Percentiles rank a stretch among this genome's conserved stretches.
Evolutionary conservation across 2,888 invertebrate species (phyloP).

Genomic region (Blastobasis lacticolella): DNA sequence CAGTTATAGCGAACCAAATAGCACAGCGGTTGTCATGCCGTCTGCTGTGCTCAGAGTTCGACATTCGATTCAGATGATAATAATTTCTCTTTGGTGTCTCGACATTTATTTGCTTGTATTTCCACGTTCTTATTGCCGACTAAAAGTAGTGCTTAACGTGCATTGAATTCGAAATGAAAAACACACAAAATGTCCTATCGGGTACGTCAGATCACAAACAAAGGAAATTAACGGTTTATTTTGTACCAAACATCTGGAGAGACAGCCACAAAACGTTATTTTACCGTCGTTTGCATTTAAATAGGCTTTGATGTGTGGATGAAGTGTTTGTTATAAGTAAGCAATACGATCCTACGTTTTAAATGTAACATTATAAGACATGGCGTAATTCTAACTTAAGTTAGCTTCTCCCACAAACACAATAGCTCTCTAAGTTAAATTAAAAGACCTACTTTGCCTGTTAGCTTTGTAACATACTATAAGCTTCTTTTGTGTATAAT

Average conservation of each 20-base stretch:
- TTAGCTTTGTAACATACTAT: too few species aligned
- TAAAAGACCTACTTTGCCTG: too few species aligned
- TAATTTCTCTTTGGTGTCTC: too few species aligned
- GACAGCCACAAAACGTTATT: constrained; percentile 36
- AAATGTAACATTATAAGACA: background rate
- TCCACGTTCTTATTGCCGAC: too few species aligned
- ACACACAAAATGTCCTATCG: constrained; percentile 6
- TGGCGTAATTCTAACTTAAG: background rate
- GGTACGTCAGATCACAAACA: background rate
- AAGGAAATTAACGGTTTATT: constrained; percentile 32
- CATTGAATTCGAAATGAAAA: constrained; percentile 11
- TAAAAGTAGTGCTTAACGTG: background rate
- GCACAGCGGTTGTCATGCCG: too few species aligned
- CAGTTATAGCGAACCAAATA: too few species aligned
- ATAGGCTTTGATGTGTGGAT: constrained; percentile 54
- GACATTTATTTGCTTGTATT: too few species aligned
- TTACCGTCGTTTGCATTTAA: constrained; percentile 46
- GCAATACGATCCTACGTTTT: constrained; percentile 18
- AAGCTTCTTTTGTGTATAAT: too few species aligned
- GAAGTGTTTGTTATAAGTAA: constrained; percentile 33
- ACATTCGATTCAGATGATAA: too few species aligned
- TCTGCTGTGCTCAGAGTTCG: too few species aligned
- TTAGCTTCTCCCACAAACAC: too few species aligned
- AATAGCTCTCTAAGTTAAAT: too few species aligned
- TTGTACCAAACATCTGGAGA: constrained; percentile 28